phyloP scores from a whole-genome alignment of 2,113 vertebrate species.

The Mungos mungo region DNA sequence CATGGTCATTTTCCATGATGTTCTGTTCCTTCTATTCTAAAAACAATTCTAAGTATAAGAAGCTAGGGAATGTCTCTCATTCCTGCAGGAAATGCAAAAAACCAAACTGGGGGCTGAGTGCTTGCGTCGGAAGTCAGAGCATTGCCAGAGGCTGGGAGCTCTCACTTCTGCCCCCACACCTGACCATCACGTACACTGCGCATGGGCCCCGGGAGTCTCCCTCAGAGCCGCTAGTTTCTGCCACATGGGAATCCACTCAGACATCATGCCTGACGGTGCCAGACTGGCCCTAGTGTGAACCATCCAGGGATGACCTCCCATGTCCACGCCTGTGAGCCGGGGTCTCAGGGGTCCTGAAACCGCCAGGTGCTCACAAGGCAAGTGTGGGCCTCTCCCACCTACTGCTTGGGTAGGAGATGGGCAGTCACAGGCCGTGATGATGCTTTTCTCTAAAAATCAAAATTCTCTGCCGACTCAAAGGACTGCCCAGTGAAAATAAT shows the following conservation, averaged over 20 bases:
- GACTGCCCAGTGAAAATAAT: neutral
- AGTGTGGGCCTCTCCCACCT: neutral
- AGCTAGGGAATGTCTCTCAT: neutral
- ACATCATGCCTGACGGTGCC: neutral
- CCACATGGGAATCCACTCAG: neutral
- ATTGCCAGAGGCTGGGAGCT: neutral
- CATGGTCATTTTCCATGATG: neutral
- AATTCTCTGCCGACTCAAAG: neutral
- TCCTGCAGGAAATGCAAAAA: neutral
- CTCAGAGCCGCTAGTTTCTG: neutral
- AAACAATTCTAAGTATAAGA: neutral
- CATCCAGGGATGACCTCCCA: neutral
- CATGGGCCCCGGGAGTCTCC: rapidly evolving
- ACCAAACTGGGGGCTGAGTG: neutral
- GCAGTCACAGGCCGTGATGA: neutral
- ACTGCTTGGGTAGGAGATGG: neutral
- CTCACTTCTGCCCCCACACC: neutral
- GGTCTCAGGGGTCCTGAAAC: neutral
- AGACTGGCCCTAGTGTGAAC: neutral
- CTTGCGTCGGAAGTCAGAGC: neutral
- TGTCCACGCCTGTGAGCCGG: neutral
- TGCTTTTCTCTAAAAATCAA: neutral
- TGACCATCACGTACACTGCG: neutral
- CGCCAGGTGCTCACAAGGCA: no score
- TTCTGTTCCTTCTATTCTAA: neutral